A percentile compares a stretch with the other conserved stretches of the same genome.
phyloP scores from a whole-genome alignment of 2,797 vertebrate species.

The Bufotes viridis region DNA sequence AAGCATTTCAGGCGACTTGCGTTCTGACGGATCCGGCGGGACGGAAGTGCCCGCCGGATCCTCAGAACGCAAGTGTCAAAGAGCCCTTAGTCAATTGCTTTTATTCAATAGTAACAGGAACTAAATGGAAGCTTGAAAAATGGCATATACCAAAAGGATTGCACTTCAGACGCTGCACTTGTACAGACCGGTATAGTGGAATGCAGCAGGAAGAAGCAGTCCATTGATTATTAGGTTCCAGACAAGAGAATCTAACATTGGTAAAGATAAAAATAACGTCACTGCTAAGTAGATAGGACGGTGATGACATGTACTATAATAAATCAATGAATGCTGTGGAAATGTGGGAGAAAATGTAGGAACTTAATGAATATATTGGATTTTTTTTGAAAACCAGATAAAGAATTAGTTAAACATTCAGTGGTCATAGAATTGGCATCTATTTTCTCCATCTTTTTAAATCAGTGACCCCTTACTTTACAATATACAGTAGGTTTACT shows the following conservation, averaged over 20 bases:
- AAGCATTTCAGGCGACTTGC: no score
- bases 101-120: background rate
- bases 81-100: background rate
- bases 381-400: background rate
- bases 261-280: slow-evolving; percentile 1
- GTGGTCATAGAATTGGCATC: no score
- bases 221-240: background rate
- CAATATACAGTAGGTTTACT: no score
- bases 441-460: no score
- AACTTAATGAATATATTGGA: background rate
- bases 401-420: background rate
- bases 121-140: background rate
- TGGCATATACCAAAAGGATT: background rate
- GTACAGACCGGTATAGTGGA: background rate
- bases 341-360: background rate
- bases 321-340: no score
- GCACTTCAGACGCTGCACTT: background rate
- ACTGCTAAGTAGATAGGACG: background rate
- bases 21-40: no score
- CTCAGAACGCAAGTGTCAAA: no score
- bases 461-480: no score
- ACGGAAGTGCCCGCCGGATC: no score
- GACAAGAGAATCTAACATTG: background rate
- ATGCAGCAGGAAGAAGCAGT: background rate
- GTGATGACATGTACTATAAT: background rate